Evolutionary conservation across 2,113 vertebrate species (phyloP).

Genomic region (Microtus oregoni): DNA sequence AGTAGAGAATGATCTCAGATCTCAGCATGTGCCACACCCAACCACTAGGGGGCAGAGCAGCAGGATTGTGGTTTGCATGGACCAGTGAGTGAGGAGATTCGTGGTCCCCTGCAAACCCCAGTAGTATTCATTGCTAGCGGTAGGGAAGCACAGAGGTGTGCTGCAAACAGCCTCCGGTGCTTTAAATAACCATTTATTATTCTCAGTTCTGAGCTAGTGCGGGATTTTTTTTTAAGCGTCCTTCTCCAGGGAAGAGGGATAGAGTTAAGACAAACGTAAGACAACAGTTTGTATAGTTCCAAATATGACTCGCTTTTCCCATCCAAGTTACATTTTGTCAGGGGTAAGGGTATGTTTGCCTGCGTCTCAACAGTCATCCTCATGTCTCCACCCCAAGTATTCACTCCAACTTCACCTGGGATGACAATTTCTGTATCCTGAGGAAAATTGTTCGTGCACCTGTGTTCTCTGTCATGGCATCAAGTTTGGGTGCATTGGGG

Average conservation of each 20-base stretch:
- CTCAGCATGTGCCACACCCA: not conserved
- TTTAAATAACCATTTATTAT: not conserved
- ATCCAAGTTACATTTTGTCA: accelerated
- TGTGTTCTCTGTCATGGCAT: not conserved
- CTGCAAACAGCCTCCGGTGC: not conserved
- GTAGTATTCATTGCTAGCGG: not conserved
- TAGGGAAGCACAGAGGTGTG: not conserved
- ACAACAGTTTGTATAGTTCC: accelerated
- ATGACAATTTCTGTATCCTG: not conserved
- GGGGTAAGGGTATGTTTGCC: not conserved
- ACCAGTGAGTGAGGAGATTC: not conserved
- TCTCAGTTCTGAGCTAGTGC: too few relatives aligned
- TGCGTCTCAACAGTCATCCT: too few relatives aligned
- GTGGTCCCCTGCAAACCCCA: accelerated
- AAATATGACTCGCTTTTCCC: accelerated
- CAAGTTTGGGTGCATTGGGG: not conserved
- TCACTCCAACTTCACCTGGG: not conserved
- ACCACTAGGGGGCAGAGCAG: conserved; percentile 15
- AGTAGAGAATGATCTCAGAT: not conserved
- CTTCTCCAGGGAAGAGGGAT: not conserved
- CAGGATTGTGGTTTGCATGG: not conserved
- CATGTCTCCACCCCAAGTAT: not conserved
- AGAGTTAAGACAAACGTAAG: not conserved
- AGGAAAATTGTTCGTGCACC: not conserved
- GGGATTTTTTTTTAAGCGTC: too few relatives aligned